These are phyloP conservation scores for Antechinus flavipes DNA, from an alignment of 2,113 vertebrate genomes.

Conservation along the genomic window DNA sequence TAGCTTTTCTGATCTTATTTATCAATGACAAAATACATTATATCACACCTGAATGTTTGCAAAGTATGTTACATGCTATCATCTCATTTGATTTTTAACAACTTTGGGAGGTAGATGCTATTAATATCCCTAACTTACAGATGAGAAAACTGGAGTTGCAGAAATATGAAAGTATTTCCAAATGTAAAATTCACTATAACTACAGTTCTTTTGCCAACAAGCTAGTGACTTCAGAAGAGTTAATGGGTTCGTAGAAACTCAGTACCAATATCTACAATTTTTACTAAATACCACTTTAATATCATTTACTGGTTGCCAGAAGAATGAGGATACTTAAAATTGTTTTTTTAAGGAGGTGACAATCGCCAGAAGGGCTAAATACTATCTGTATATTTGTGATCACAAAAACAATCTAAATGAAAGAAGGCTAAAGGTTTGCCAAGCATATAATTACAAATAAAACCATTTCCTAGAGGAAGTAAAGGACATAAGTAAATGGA, in stretches of 20 bases:
- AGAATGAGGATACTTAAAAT: neutral
- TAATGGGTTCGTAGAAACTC: neutral
- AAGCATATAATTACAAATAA: neutral
- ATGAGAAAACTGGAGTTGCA: neutral
- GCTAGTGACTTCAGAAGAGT: neutral
- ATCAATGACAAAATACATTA: neutral
- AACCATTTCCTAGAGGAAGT: neutral
- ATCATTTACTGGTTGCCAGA: neutral
- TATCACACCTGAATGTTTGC: neutral
- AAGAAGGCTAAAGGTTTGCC: neutral
- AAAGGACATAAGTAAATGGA: neutral
- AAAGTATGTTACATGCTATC: neutral
- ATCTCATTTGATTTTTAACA: neutral
- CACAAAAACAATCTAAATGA: neutral
- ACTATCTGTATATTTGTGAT: neutral
- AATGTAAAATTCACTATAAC: neutral
- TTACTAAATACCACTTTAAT: neutral
- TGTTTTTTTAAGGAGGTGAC: neutral
- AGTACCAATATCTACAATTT: neutral
- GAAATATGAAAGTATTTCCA: neutral
- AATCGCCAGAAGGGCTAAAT: neutral
- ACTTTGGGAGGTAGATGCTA: neutral
- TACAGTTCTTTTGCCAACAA: neutral
- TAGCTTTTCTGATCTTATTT: conserved; percentile 21
- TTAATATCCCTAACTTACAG: neutral